A percentile compares a stretch with the other conserved stretches of the same genome.
phyloP scores from a whole-genome alignment of 2,113 vertebrate species.

The Mesoclemmys tuberculata region DNA sequence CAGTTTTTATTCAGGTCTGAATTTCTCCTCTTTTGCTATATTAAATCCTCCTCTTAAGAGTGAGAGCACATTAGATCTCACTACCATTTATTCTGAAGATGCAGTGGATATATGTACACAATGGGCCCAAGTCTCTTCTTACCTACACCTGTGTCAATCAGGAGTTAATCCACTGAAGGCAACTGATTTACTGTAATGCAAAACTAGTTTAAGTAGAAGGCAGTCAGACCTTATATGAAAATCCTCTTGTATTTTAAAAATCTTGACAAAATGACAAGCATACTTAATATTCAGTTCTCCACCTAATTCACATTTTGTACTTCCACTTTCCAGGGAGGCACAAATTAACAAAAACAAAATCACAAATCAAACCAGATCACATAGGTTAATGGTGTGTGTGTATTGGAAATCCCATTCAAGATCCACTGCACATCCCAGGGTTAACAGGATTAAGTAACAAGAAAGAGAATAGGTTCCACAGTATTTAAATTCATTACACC shows the following conservation, averaged over 20 bases:
- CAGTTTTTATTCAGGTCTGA: not conserved
- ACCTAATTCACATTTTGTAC: conserved; percentile 3
- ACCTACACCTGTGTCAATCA: not conserved
- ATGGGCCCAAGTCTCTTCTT: not conserved
- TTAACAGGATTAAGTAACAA: conserved; percentile 9
- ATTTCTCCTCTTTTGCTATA: too few species aligned
- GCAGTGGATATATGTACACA: not conserved
- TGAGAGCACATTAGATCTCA: not conserved
- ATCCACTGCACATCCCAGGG: not conserved
- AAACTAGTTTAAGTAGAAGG: not conserved
- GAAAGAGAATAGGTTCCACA: not conserved
- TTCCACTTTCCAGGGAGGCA: conserved; percentile 25
- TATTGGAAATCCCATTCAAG: not conserved
- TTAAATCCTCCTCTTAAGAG: not conserved
- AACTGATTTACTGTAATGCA: not conserved
- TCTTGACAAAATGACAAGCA: not conserved
- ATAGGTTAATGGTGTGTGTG: not conserved
- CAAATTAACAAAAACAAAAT: not conserved
- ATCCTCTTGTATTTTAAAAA: not conserved
- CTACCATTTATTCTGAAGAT: not conserved
- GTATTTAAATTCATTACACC: not conserved
- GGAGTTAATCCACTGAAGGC: not conserved
- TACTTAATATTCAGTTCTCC: conserved; percentile 15
- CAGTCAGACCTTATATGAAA: not conserved
- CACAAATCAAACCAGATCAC: not conserved